Conservation (phyloP, 2,797 vertebrate genomes). For the Pelobates cultripes region DNA sequence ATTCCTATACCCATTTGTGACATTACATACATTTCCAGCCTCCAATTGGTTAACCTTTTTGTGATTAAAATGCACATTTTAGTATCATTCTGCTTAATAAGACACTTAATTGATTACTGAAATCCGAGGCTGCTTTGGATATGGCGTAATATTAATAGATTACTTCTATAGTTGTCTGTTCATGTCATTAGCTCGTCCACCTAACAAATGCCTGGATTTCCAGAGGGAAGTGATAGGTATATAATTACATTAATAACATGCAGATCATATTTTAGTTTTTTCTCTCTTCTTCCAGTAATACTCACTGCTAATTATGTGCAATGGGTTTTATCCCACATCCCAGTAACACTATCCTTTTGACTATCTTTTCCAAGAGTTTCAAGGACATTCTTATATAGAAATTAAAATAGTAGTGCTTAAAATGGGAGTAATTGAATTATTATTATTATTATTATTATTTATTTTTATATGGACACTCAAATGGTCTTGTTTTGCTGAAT, state of each 20-base stretch:
- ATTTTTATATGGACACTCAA: too few species aligned
- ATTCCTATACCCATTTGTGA: too few species aligned
- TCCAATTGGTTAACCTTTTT: slow-evolving; percentile 22
- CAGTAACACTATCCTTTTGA: slow-evolving; percentile 69
- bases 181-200: slow-evolving; percentile 79
- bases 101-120: slow-evolving; percentile 68
- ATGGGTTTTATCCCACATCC: slow-evolving; percentile 69
- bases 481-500: too few species aligned
- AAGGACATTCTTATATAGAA: slow-evolving; percentile 72
- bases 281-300: slow-evolving; percentile 73
- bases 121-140: slow-evolving; percentile 82
- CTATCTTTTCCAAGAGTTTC: slow-evolving; percentile 76
- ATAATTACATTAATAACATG: slow-evolving; percentile 76
- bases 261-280: slow-evolving; percentile 65
- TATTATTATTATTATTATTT: too few species aligned
- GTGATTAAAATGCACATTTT: slow-evolving; percentile 31
- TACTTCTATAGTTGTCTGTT: slow-evolving; percentile 79
- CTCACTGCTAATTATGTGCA: slow-evolving; percentile 64
- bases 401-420: too few species aligned
- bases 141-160: slow-evolving; percentile 85
- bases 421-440: too few species aligned
- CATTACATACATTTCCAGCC: background rate
- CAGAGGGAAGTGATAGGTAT: slow-evolving; percentile 75
- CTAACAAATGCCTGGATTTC: slow-evolving; percentile 72
- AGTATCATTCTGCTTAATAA: slow-evolving; percentile 17